phyloP scores from a whole-genome alignment of 2,113 vertebrate species.

The Daubentonia madagascariensis region DNA sequence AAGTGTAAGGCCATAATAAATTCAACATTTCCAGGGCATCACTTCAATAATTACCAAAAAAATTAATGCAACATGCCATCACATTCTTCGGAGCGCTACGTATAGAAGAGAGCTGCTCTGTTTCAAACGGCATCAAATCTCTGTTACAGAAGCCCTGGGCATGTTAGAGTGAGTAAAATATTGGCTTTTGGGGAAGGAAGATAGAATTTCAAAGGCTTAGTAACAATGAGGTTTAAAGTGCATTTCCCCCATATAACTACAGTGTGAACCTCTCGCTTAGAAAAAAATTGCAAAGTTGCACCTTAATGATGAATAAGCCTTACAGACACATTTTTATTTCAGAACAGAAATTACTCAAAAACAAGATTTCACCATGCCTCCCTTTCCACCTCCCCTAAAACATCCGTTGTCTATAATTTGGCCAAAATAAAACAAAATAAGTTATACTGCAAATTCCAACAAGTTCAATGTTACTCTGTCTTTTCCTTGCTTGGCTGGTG shows the following conservation, averaged over 20 bases:
- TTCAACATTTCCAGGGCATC: neutral
- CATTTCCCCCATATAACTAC: neutral
- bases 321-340: neutral
- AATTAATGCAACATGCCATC: neutral
- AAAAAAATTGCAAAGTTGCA: neutral
- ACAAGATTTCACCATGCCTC: neutral
- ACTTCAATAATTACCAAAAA: neutral
- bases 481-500: neutral
- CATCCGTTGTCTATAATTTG: neutral
- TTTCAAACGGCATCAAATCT: neutral
- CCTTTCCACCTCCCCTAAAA: neutral
- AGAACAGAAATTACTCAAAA: constrained; percentile 16
- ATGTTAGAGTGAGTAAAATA: neutral
- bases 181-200: neutral
- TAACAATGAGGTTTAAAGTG: neutral
- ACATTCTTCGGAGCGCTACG: neutral
- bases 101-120: neutral
- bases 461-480: neutral
- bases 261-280: neutral
- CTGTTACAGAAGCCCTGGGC: neutral
- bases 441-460: neutral
- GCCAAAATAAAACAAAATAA: neutral
- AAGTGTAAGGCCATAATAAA: neutral
- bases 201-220: neutral
- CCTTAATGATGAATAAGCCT: neutral